These are phyloP conservation scores for Gonioctena quinquepunctata DNA, from an alignment of 1,140 invertebrate genomes.

Conservation along the genomic window DNA sequence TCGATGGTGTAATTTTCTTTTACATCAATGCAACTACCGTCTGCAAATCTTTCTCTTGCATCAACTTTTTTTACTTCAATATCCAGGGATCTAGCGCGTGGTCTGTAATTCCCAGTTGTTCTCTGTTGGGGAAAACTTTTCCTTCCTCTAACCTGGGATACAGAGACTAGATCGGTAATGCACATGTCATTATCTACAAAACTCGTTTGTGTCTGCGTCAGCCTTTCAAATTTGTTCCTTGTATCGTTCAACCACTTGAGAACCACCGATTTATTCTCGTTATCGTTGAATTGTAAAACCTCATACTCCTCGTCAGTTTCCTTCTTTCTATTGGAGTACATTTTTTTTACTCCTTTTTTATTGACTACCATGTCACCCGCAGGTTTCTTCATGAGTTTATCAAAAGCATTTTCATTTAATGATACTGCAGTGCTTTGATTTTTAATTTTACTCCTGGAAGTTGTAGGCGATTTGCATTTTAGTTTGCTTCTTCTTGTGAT, in stretches of 20 bases:
- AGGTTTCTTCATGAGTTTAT: not conserved
- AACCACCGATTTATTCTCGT: slow-evolving; percentile 8
- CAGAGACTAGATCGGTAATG: slow-evolving; percentile 23
- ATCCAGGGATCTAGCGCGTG: slow-evolving; percentile 23
- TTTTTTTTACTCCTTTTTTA: slow-evolving; percentile 9
- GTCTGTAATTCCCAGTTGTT: not conserved
- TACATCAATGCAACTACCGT: not conserved
- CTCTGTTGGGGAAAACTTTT: slow-evolving; percentile 8
- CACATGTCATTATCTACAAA: not conserved
- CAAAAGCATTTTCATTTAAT: slow-evolving; percentile 11
- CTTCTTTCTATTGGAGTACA: slow-evolving; percentile 11
- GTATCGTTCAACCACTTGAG: slow-evolving; percentile 12
- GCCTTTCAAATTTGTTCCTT: slow-evolving; percentile 26
- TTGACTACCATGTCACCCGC: not conserved
- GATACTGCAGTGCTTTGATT: too few relatives aligned
- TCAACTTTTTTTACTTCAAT: slow-evolving; percentile 18
- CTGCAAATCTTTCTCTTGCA: slow-evolving; percentile 8
- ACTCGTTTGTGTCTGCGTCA: slow-evolving; percentile 29
- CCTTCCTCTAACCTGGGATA: slow-evolving; percentile 24
- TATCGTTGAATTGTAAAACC: slow-evolving; percentile 21
- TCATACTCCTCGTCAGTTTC: not conserved
- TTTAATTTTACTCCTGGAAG: too few relatives aligned
- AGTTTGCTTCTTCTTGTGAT: too few relatives aligned
- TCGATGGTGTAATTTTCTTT: slow-evolving; percentile 21
- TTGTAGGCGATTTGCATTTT: too few relatives aligned